Base-by-base conservation (phyloP, 2,113 vertebrate genomes). In the Oreochromis spilurus region DNA sequence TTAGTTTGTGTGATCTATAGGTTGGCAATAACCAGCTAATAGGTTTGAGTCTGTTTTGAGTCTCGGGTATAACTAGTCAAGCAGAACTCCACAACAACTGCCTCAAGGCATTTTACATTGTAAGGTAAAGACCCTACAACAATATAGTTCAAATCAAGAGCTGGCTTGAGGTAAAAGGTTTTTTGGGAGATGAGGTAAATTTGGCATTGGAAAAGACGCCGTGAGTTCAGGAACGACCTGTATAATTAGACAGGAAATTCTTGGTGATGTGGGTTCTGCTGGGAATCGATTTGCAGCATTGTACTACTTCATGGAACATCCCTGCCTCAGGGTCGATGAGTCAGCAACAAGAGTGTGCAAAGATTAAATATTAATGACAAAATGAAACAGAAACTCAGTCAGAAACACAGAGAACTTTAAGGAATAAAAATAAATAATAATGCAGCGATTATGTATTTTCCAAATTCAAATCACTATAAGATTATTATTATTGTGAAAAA, bases 121-220 rank as follows among this genome's bases (percentile, higher is more conserved):
- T 19, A 62, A 62, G 16, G 0, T 19, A 34, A 62, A 34, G 5
- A 62, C 5, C 13, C 7, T 58, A 2, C 55, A 58, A 29, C 14
- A 9, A 57, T 26, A 14, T 26, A 58, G 55, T 29, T 58, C 26
- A 58, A 1, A 13, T 67, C 36, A 70, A 43, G 36, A 24, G 38
- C 0, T 43, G 7, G 38, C 38, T 70, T 24, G n/a, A 43, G 2
- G 36, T 16, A 21, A 67, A 40, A 67, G 7, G 3, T 16, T 70
- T 70, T 45, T 43, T 26, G 65, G 38, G n/a, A 70, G 38, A 43
- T 9, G 38, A 45, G 21, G 3, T 43, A 26, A 26, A 3, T 70
- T 38, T 45, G 0, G 38, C 38, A 9, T 26, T 24, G 38, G 38
- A 24, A 26, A 6, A 48, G 14, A 45, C 0, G 14, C 19, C n/a